Conservation (phyloP, 2,797 vertebrate genomes). For the Pseudocheirus occidentalis region DNA sequence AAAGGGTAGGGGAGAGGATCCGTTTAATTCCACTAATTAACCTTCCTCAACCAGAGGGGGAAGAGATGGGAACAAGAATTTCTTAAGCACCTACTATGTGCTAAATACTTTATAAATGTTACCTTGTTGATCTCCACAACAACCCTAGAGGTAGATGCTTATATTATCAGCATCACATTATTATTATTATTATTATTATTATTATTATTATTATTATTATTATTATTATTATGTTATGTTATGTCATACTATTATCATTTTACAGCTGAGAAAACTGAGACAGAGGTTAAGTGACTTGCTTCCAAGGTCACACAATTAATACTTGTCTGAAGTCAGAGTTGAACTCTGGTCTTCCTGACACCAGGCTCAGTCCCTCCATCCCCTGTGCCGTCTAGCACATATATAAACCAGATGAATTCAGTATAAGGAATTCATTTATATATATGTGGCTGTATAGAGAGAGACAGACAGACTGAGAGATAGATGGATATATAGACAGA, state of each 20-base stretch:
- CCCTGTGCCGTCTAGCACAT: too few relatives aligned
- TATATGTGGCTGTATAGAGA: not conserved
- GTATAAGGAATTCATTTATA: not conserved
- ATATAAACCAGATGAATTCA: not conserved
- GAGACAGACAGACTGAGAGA: not conserved
- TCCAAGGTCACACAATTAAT: not conserved
- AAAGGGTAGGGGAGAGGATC: not conserved
- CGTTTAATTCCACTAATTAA: conserved; percentile 23
- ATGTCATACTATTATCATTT: not conserved
- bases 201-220: not conserved
- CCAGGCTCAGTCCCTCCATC: not conserved
- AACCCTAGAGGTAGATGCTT: not conserved
- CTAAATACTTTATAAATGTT: not conserved
- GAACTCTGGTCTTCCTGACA: not conserved
- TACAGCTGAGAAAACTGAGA: not conserved
- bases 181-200: not conserved
- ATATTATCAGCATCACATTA: not conserved
- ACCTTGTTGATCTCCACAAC: not conserved
- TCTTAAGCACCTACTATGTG: not conserved
- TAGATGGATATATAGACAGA: not conserved
- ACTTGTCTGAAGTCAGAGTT: not conserved
- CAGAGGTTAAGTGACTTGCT: not conserved
- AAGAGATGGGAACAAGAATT: not conserved
- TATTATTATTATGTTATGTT: not conserved
- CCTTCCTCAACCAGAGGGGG: conserved; percentile 13